Evolutionary conservation across 2,113 vertebrate species (phyloP).

Genomic region (Tupaia chinensis): DNA sequence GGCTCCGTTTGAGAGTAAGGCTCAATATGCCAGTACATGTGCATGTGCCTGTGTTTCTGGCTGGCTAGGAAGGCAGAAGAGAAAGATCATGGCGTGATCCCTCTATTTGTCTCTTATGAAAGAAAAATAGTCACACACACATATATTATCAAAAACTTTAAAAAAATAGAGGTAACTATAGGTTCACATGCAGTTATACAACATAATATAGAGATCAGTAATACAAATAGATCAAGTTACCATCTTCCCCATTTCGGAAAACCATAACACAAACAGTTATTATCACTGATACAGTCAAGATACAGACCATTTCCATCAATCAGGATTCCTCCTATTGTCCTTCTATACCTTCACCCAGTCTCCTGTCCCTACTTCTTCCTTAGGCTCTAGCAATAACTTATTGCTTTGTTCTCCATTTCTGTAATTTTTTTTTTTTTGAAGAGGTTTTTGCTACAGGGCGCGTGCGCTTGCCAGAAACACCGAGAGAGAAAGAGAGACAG

Average conservation of each 20-base stretch:
- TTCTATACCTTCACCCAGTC: fast-evolving
- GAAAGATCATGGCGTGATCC: too few relatives aligned
- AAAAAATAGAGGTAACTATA: not conserved
- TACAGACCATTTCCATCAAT: not conserved
- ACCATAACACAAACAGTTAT: not conserved
- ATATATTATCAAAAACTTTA: not conserved
- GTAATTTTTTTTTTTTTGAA: not conserved
- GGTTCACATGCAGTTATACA: not conserved
- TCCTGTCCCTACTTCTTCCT: not conserved
- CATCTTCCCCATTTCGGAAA: not conserved
- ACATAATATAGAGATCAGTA: not conserved
- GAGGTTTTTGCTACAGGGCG: too few relatives aligned
- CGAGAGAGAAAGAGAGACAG: too few relatives aligned
- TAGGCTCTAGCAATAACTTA: not conserved
- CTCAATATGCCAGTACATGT: too few relatives aligned
- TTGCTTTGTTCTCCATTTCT: not conserved
- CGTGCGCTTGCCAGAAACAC: too few relatives aligned
- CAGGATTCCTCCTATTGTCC: too few relatives aligned
- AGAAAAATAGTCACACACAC: too few relatives aligned
- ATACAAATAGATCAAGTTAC: not conserved
- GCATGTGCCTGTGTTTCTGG: too few relatives aligned
- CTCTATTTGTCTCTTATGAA: too few relatives aligned
- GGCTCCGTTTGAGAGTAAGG: too few relatives aligned
- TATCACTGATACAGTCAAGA: not conserved
- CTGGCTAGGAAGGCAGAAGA: too few relatives aligned